Evolutionary conservation across 2,888 invertebrate genomes (phyloP).

Genomic region (Apomyelois bistriatella): DNA sequence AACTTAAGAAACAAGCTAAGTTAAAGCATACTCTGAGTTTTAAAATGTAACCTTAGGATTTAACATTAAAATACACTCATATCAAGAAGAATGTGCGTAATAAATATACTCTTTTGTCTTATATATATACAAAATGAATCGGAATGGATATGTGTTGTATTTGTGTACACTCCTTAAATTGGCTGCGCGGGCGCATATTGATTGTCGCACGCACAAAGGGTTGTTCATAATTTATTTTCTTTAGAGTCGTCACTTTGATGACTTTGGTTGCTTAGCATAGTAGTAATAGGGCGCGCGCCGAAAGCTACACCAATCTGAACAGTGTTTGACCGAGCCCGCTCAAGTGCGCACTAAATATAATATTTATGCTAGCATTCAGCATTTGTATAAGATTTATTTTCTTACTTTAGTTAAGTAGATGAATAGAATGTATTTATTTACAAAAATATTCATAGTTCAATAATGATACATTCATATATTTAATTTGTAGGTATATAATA

Average conservation of each 20-base stretch:
- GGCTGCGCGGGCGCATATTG: conserved; percentile 29
- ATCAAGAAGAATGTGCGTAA: too few species aligned
- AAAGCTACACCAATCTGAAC: conserved; percentile 65
- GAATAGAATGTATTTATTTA: conserved; percentile 5
- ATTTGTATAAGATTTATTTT: conserved; percentile 47
- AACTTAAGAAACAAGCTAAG: too few species aligned
- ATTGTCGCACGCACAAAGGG: conserved; percentile 48
- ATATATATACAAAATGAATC: too few species aligned
- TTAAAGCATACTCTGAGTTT: too few species aligned
- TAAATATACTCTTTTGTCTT: too few species aligned
- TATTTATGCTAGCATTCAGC: conserved; percentile 62
- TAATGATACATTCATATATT: too few species aligned
- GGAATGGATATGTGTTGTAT: too few species aligned
- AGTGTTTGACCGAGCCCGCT: conserved; percentile 43
- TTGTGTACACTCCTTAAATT: not conserved
- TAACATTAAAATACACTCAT: too few species aligned
- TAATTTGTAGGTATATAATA: too few species aligned
- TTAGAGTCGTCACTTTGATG: conserved; percentile 64
- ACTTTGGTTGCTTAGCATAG: conserved; percentile 64
- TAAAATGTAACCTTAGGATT: too few species aligned
- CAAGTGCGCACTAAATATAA: conserved; percentile 68
- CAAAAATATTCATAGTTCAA: too few species aligned
- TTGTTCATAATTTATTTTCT: conserved; percentile 68
- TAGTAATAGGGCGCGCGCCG: conserved; percentile 64
- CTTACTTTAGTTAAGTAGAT: conserved; percentile 48